Evolutionary conservation across 2,113 vertebrate genomes (phyloP), one percentile per base, ranked within the genome.

Genomic region (Xenopus borealis): DNA sequence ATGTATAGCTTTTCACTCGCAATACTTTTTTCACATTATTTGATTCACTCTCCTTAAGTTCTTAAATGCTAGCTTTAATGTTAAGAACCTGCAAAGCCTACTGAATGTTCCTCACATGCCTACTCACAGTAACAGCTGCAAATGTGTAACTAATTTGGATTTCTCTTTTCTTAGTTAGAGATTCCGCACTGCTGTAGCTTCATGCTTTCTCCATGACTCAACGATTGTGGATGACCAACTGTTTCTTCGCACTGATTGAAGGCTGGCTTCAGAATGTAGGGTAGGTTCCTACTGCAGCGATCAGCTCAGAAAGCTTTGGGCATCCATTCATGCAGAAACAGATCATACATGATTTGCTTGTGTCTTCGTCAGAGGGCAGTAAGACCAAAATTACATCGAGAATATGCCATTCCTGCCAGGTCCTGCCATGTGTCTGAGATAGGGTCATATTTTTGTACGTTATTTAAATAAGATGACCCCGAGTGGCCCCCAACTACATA

Each of bases 401-500:
- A 98, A 83, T 95, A 95, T 88, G 94, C 91, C 97, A 98, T 98
- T 50, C 96, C 95, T 1, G 94, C 95, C 0, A 94, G 95, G 90
- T 99, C 96, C 89, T 93, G 91, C 97, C 97, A 99, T 16, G 88
- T 92, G 80, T 99, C 96, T 0, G 94, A 92, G 83, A 97, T 93
- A 13, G 97, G 97, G 66, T 98, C 94, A 7, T 99, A 99, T 66
- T 93, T 92, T 88, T 99, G 97, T 59, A 98, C 96, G 14, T 94
- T 94, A 87, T 98, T 98, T 83, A 99, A 89, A 83, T 98, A 99
- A 66, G 97, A 98, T 0, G 97, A 98, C 20, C 97, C 97, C 0
- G 97, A 99, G 81, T 99, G 97, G 17, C 97, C 97, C 0, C 97
- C 97, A 0, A 98, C 97, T 44, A 98, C 97, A 19, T 98, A 99